phyloP scores from a whole-genome alignment of 1,140 invertebrate species.

The Cataglyphis hispanica region DNA sequence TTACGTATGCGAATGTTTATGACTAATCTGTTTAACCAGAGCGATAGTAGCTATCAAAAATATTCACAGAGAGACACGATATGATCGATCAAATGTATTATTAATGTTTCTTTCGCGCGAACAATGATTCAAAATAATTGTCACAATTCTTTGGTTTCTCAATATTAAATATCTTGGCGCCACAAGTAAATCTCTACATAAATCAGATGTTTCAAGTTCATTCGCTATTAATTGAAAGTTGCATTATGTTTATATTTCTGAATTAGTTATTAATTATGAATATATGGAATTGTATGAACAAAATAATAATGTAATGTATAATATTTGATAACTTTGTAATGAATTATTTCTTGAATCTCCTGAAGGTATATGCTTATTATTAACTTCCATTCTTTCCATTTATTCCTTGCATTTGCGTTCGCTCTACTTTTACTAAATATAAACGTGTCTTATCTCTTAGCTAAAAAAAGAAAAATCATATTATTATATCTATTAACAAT shows the following conservation, averaged over 20 bases:
- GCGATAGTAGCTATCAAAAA: background rate
- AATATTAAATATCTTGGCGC: constrained; percentile 13
- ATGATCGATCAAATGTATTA: background rate
- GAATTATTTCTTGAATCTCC: background rate
- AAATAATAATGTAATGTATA: constrained; percentile 36
- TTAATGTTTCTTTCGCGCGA: background rate
- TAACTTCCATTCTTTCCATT: background rate
- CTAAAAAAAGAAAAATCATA: constrained; percentile 12
- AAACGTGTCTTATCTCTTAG: background rate
- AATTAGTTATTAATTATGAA: constrained; percentile 4
- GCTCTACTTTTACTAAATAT: background rate
- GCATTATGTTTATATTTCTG: background rate
- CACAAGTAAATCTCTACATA: background rate
- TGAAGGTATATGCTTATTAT: constrained; percentile 16
- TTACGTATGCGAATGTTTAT: background rate
- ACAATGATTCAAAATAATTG: background rate
- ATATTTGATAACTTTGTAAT: background rate
- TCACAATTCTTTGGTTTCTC: constrained; percentile 37
- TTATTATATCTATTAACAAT: constrained; percentile 6
- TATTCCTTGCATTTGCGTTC: background rate
- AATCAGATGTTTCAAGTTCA: constrained; percentile 2
- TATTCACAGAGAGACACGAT: background rate
- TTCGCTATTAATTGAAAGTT: background rate
- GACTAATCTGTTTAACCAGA: background rate
- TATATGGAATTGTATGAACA: background rate